These are phyloP conservation scores for Actinopyga echinites DNA, from an alignment of 53 echinoderm and acorn worm genomes.

Conservation along the genomic window DNA sequence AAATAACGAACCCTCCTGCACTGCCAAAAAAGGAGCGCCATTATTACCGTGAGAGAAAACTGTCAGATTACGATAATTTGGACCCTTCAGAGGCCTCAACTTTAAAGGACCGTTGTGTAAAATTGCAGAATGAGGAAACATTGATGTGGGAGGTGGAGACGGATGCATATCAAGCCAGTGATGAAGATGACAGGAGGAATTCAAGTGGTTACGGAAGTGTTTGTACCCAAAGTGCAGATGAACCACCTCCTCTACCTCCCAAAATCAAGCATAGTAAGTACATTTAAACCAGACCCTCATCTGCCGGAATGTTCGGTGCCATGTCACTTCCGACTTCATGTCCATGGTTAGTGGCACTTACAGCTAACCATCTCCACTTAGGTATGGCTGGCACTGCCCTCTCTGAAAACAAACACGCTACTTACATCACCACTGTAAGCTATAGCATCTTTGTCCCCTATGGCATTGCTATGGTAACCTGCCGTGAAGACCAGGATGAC, in stretches of 20 bases:
- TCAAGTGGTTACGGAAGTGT: constrained; percentile 4
- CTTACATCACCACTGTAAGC: too few species aligned
- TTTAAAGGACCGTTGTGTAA: constrained; percentile 45
- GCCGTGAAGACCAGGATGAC: too few species aligned
- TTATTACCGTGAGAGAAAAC: constrained; percentile 53
- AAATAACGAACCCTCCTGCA: constrained; percentile 61
- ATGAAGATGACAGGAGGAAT: constrained; percentile 18
- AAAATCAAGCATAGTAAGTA: constrained; percentile 89
- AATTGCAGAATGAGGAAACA: not conserved
- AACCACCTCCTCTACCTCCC: constrained; percentile 84
- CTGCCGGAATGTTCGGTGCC: too few species aligned
- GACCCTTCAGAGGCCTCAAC: constrained; percentile 61
- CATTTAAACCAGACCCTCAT: too few species aligned
- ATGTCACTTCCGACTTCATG: too few species aligned
- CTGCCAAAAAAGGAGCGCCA: constrained; percentile 70
- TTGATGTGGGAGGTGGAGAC: not conserved
- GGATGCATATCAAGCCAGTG: not conserved
- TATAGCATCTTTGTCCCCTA: too few species aligned
- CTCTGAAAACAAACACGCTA: too few species aligned
- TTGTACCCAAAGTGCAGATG: constrained; percentile 7
- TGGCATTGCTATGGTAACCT: too few species aligned
- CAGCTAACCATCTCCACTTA: too few species aligned
- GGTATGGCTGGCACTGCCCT: too few species aligned
- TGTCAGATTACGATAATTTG: constrained; percentile 83
- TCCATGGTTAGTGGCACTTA: too few species aligned